Conservation (phyloP, 1,140 invertebrate species). For the Campoletis sonorensis region DNA sequence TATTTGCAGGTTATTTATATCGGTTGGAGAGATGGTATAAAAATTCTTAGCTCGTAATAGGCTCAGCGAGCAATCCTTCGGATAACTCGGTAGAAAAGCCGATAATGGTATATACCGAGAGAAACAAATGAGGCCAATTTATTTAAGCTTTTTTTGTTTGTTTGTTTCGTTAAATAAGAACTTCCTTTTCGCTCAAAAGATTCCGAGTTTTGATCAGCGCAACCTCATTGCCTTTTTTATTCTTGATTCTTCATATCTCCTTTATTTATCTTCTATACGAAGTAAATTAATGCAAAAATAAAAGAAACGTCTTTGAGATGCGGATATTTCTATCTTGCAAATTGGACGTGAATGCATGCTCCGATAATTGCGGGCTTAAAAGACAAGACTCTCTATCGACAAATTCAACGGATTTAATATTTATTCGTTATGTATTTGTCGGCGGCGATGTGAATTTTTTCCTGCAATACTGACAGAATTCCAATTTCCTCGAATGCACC, state of each 20-base stretch:
- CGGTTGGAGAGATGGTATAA: background rate
- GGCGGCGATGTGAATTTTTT: too few relatives aligned
- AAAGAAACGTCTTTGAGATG: too few relatives aligned
- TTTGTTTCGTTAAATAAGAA: too few relatives aligned
- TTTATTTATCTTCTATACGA: background rate
- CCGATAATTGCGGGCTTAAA: too few relatives aligned
- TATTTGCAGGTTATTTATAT: too few relatives aligned
- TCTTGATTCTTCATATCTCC: background rate
- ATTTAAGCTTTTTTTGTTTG: background rate
- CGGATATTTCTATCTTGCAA: background rate
- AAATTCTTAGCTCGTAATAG: background rate
- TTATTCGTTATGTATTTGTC: too few relatives aligned
- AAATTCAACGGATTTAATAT: too few relatives aligned
- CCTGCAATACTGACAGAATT: too few relatives aligned
- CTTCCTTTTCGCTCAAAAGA: background rate
- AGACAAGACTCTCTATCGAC: too few relatives aligned
- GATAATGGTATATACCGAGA: slow-evolving; percentile 11
- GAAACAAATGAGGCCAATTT: background rate
- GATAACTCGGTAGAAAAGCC: background rate
- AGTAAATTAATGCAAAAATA: slow-evolving; percentile 3
- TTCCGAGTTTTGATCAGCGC: background rate
- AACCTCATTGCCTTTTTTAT: background rate
- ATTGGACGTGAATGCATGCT: too few relatives aligned
- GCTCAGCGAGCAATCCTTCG: background rate
- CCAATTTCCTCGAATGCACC: too few relatives aligned